Base-by-base conservation (phyloP, 2,888 invertebrate genomes). In the Drosophila diplacantha region DNA sequence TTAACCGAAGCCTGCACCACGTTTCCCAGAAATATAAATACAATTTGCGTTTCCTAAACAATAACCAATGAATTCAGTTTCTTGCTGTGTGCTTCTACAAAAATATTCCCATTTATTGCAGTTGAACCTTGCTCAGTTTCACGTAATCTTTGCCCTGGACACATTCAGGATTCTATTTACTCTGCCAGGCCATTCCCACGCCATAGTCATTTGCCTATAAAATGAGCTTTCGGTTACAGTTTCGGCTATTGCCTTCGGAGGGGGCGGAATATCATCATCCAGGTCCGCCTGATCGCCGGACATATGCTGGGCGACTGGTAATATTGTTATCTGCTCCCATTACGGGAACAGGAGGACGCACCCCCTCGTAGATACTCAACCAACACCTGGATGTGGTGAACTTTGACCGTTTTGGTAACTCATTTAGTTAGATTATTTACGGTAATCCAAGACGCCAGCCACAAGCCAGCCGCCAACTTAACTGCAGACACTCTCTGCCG, bases 331-430 rank as follows among this genome's bases (percentile, higher is more conserved):
- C 69, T 66, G 65, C 51, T 39, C 38, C 59, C 37, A 49, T 63
- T 63, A 63, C 52, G 32, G 39, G 8, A 44, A 18, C 43, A 44
- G 43, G 43, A 43, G 12, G 43, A 37, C 26, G 24, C 38, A 32
- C 41, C 24, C 31, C 39, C 49, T 32, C 41, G 47, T 24, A 65
- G 26, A 44, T 47, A 37, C 43, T 16, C 3, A 18, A 5, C 22
- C 74, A 81, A 81, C 83, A 78, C 75, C 81, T 83, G 59, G 61
- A 59, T 41, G 41, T 11, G 61, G 60, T 79, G 82, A 74, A 80
- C 76, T 81, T 83, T 83, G 78, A 78, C 78, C 78, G 78, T 78
- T 61, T 78, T 83, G 81, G 75, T 78, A 78, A 83, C 78, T 78
- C 78, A 78, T 78, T 78, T 78, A 81, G 78, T 73, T 75, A 83